phyloP scores from a whole-genome alignment of 2,797 vertebrate genomes.

The Odontamblyopus rebecca region DNA sequence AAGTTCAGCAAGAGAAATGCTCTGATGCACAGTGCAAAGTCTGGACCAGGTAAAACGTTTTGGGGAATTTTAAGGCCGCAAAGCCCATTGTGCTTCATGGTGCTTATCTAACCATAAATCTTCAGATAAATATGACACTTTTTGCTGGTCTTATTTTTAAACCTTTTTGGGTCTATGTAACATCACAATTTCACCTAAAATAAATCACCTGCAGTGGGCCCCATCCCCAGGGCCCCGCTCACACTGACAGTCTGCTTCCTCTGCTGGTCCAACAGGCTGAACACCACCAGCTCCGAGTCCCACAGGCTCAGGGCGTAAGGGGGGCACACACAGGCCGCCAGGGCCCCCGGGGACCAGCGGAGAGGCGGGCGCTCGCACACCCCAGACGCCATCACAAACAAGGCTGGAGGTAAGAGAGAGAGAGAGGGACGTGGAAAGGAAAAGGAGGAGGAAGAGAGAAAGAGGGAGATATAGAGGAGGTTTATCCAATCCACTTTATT shows the following conservation, averaged over 20 bases:
- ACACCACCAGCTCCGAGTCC: constrained; percentile 61
- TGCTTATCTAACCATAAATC: too few relatives aligned
- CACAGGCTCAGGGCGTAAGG: constrained; percentile 68
- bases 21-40: too few relatives aligned
- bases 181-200: too few relatives aligned
- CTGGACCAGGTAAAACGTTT: too few relatives aligned
- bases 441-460: constrained; percentile 15
- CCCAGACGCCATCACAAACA: constrained; percentile 75
- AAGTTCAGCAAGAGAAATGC: too few relatives aligned
- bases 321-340: constrained; percentile 67
- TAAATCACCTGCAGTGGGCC: constrained; percentile 59
- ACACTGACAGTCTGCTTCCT: constrained; percentile 69
- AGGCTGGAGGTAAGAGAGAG: constrained; percentile 54
- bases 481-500: constrained; percentile 8
- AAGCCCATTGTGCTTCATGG: too few relatives aligned
- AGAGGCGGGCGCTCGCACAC: constrained; percentile 73
- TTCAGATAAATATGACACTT: too few relatives aligned
- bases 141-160: too few relatives aligned
- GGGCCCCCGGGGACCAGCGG: constrained; percentile 67
- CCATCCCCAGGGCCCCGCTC: constrained; percentile 56
- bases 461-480: constrained; percentile 18
- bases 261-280: constrained; percentile 75
- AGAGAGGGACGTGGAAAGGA: background rate
- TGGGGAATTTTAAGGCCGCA: too few relatives aligned
- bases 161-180: too few relatives aligned